phyloP scores from a whole-genome alignment of 1,140 invertebrate species.

The Halesus radiatus region DNA sequence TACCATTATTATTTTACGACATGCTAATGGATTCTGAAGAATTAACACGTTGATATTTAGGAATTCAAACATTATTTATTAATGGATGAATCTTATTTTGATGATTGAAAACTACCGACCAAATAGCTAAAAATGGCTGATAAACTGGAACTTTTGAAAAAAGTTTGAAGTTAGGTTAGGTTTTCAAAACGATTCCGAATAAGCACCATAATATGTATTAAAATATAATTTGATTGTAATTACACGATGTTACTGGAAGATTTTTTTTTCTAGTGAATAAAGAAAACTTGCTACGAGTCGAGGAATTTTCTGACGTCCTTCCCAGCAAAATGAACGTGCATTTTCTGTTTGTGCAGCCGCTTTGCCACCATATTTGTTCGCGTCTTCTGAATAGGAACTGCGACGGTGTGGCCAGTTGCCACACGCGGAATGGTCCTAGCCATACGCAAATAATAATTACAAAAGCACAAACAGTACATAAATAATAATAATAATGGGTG shows the following conservation, averaged over 20 bases:
- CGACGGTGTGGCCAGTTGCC: constrained; percentile 9
- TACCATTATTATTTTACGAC: neutral
- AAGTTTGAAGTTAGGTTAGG: too few species aligned
- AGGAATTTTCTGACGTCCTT: constrained; percentile 3
- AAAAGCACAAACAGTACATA: constrained; percentile 7
- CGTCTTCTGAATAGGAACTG: constrained; percentile 3
- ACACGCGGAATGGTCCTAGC: neutral
- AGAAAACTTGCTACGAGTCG: neutral
- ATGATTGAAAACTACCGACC: too few species aligned
- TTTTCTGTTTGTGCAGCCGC: constrained; percentile 14
- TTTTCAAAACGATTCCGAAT: too few species aligned
- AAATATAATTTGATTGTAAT: too few species aligned
- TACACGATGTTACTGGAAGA: too few species aligned
- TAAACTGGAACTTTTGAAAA: too few species aligned
- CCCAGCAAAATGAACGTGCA: neutral
- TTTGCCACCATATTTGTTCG: neutral
- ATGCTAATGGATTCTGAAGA: constrained; percentile 9
- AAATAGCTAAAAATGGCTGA: too few species aligned
- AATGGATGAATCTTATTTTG: too few species aligned
- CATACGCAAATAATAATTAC: neutral
- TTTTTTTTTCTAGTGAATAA: too few species aligned
- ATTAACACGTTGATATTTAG: neutral
- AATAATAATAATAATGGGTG: neutral
- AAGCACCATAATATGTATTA: too few species aligned
- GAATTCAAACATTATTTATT: too few species aligned